Base-by-base conservation (phyloP, 2,888 invertebrate genomes). In the Teinopalpus imperialis region DNA sequence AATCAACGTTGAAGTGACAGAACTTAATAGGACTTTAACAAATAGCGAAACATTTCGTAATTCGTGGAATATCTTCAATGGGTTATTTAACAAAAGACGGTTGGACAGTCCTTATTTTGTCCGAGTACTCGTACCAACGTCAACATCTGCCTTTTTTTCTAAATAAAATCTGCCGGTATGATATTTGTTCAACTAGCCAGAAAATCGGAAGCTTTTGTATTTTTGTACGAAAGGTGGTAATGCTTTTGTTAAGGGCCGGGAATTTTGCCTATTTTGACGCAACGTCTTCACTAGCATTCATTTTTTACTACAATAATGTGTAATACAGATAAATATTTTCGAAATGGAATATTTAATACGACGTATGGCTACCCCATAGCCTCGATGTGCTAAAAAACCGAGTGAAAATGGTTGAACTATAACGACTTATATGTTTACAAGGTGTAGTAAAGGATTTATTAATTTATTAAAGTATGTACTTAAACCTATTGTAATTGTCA, bases 1-100 rank as follows among this genome's bases (percentile, higher is more conserved):
- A 64, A 56, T 62, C 65, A 62, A 66, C 65, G 66, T 69, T 65
- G 68, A 78, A 79, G 79, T 82, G 83, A 81, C 83, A 81, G 35
- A 81, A 76, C 82, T 75, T 85, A 87, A 88, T 87, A 77, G 81
- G 78, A 81, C 67, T 86, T 81, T 86, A 85, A 88, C 87, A 87
- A 87, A 88, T 87, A 83, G 78, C 82, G 82, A 87, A 88, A 80
- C 80, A 81, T 81, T 87, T 81, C 76, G 80, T 81, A 75, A 86
- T 87, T 86, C 87, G 81, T 66, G 63, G 86, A 87, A 88, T 74
- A 75, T 74, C 69, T 76, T 78, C 72, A 82, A 83, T 79, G 71
- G 77, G 69, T 77, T 77, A 69, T 64, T 74, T 71, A 77, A 87
- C 85, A 86, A 87, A 73, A 60, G 76, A 69, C 59, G 14, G 29